Evolutionary conservation across 1,140 invertebrate species (phyloP), one percentile per base, ranked within the genome.

Genomic region (Sinonovacula constricta): DNA sequence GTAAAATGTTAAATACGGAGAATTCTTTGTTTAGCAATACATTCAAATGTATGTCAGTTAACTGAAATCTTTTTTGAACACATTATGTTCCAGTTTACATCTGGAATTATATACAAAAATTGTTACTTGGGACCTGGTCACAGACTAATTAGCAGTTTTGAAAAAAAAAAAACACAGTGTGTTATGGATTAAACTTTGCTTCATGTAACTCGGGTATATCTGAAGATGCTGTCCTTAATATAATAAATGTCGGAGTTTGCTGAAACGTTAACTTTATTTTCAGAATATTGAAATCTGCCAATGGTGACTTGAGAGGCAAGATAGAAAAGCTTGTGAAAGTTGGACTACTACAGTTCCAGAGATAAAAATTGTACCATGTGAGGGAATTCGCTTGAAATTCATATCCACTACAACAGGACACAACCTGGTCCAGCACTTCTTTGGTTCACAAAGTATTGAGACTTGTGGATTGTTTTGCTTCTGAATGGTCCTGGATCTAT

Each of bases 1-100:
- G 88, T 89, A n/a, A 12, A 49, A n/a, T 49, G n/a, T n/a, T n/a
- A n/a, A n/a, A n/a, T 12, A 10, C n/a, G 10, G 45, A 12, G 45
- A 49, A 12, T 10, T 10, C n/a, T 49, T 10, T 10, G n/a, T 49
- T 12, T 49, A 12, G 45, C 10, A 49, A 49, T 49, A 49, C n/a
- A 49, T 12, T 49, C 45, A n/a, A 49, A 49, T n/a, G n/a, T 10
- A 12, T n/a, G n/a, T 49, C 45, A n/a, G n/a, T 49, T 10, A n/a
- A 10, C n/a, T 10, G n/a, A 49, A 12, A 49, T 12, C 45, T 12
- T 49, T n/a, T 10, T 12, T 12, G 45, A 49, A 12, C 10, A 49
- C n/a, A n/a, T 10, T 12, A 57, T 36, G 36, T 65, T 33, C 22
- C 15, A 57, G 24, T 57, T 57, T n/a, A n/a, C n/a, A 26, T 15